Conservation (phyloP, 2,797 vertebrate species). For the Poeciliopsis gracilis region DNA sequence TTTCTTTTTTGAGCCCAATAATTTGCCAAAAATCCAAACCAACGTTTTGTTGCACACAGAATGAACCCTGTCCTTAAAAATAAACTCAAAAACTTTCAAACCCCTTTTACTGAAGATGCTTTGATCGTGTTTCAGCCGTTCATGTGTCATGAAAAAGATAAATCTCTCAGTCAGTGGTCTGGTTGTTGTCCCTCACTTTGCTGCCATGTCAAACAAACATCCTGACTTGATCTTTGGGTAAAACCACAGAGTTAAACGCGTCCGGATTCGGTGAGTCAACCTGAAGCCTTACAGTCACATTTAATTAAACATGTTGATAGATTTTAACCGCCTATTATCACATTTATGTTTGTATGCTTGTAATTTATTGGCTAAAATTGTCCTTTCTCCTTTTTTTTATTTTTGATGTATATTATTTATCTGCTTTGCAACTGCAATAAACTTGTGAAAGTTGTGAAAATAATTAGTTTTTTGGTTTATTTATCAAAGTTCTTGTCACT, state of each 20-base stretch:
- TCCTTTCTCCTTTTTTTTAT: constrained; percentile 20
- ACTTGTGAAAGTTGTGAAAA: constrained; percentile 19
- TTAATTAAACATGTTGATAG: neutral
- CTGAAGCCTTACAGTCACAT: neutral
- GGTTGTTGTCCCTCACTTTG: neutral
- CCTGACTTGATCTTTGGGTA: neutral
- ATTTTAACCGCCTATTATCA: constrained; percentile 7
- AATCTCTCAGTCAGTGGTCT: too few relatives aligned
- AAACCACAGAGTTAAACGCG: neutral
- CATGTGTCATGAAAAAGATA: neutral
- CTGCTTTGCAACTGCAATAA: constrained; percentile 59
- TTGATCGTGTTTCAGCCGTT: neutral
- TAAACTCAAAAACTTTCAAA: neutral
- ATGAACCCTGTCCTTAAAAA: too few relatives aligned
- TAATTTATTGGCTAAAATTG: constrained; percentile 16
- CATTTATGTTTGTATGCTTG: constrained; percentile 27
- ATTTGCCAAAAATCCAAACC: neutral
- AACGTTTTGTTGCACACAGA: neutral
- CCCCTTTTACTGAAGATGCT: neutral
- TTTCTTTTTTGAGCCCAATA: neutral
- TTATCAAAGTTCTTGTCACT: neutral
- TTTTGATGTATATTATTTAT: constrained; percentile 29
- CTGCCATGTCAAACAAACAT: neutral
- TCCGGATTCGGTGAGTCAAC: neutral
- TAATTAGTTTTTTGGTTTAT: neutral